Evolutionary conservation across 2,113 vertebrate genomes (phyloP).

Genomic region (Camelus dromedarius): DNA sequence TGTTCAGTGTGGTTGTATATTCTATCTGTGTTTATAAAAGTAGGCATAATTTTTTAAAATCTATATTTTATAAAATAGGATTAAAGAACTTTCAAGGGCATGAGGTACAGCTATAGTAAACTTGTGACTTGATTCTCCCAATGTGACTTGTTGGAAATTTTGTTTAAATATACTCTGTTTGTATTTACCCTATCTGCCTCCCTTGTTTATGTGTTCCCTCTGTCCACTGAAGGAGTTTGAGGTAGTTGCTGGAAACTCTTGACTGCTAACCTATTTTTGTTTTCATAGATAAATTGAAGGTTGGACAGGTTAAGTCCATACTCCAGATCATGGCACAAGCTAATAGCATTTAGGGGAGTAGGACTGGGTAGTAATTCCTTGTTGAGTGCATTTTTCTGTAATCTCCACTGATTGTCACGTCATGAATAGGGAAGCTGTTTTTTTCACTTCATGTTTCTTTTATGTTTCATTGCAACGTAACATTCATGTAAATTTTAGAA

Average conservation of each 20-base stretch:
- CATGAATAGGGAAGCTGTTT: not conserved
- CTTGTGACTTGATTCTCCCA: not conserved
- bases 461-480: not conserved
- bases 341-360: not conserved
- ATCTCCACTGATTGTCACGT: not conserved
- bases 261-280: constrained; percentile 60
- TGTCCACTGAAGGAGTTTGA: not conserved
- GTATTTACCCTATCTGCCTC: not conserved
- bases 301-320: constrained; percentile 41
- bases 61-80: not conserved
- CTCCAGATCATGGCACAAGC: not conserved
- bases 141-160: not conserved
- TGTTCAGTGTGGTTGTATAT: not conserved
- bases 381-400: not conserved
- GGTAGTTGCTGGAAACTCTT: constrained; percentile 7
- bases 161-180: not conserved
- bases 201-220: constrained; percentile 16
- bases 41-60: not conserved
- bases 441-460: constrained; percentile 8
- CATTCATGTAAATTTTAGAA: not conserved
- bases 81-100: not conserved
- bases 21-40: not conserved
- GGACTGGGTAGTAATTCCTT: not conserved
- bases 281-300: constrained; percentile 64
- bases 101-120: not conserved